Evolutionary conservation across 2,797 vertebrate genomes (phyloP).

Genomic region (Ceyx erithaca): DNA sequence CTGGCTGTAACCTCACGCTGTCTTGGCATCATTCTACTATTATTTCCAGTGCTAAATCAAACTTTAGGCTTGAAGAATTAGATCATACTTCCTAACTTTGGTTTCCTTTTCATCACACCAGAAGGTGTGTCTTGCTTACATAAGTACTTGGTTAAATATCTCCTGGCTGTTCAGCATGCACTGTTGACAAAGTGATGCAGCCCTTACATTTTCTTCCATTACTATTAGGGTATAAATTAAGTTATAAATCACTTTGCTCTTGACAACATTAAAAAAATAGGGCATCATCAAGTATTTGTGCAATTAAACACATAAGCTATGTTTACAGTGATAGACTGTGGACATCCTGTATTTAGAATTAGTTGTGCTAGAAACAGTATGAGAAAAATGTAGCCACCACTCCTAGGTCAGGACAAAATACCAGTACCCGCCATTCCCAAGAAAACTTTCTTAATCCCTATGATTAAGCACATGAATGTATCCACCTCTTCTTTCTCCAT

Average conservation of each 20-base stretch:
- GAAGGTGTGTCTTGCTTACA: conserved; percentile 18
- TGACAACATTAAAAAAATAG: not conserved
- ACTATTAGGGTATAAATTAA: conserved; percentile 23
- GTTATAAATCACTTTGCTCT: not conserved
- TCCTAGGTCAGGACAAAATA: conserved; percentile 40
- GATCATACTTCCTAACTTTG: conserved; percentile 14
- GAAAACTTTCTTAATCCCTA: conserved; percentile 44
- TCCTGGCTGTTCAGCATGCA: not conserved
- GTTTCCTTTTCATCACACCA: conserved; percentile 20
- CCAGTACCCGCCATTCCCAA: not conserved
- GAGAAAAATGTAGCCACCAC: conserved; percentile 21
- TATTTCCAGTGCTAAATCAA: conserved; percentile 23
- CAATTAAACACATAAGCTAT: not conserved
- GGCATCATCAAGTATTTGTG: not conserved
- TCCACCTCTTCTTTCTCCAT: conserved; percentile 3
- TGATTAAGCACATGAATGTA: conserved; percentile 29
- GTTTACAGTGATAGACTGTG: not conserved
- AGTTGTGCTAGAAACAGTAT: conserved; percentile 30
- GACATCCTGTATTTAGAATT: conserved; percentile 9
- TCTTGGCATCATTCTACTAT: not conserved
- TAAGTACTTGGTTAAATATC: not conserved
- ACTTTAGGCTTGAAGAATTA: conserved; percentile 7
- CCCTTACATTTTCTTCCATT: conserved; percentile 6
- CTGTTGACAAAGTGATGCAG: not conserved
- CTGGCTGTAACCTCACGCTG: not conserved